Percentiles rank a stretch among this genome's conserved stretches.
Conservation (phyloP, 2,797 vertebrate genomes). For the Periparus ater region DNA sequence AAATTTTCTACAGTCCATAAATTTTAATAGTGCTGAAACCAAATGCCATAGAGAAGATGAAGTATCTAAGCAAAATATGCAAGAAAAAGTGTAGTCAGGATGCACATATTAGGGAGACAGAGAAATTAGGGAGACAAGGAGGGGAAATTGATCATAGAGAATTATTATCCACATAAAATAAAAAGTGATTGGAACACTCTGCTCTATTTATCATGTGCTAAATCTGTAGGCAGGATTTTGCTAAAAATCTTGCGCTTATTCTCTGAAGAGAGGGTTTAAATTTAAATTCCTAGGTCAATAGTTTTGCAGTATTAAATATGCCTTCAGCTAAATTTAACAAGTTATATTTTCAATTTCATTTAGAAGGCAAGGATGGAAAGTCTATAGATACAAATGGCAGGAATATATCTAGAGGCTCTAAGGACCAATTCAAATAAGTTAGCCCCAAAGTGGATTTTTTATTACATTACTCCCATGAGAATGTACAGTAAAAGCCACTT, state of each 20-base stretch:
- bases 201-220: neutral
- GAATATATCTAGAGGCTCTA: neutral
- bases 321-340: constrained; percentile 20
- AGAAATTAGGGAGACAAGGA: neutral
- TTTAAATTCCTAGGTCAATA: constrained; percentile 34
- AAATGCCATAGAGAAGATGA: neutral
- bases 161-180: constrained; percentile 34
- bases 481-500: neutral
- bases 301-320: constrained; percentile 6
- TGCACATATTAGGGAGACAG: neutral
- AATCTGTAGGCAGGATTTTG: neutral
- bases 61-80: neutral
- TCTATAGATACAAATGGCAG: neutral
- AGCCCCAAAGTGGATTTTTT: neutral
- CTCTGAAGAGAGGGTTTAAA: neutral
- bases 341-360: constrained; percentile 9
- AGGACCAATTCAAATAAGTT: neutral
- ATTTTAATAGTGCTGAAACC: constrained; percentile 4
- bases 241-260: neutral
- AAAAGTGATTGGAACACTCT: neutral
- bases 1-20: constrained; percentile 3
- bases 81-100: neutral
- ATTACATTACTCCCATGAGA: neutral
- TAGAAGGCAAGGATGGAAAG: neutral
- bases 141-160: constrained; percentile 7